Conservation (phyloP, 2,113 vertebrate genomes). For the Pluvianellus socialis region DNA sequence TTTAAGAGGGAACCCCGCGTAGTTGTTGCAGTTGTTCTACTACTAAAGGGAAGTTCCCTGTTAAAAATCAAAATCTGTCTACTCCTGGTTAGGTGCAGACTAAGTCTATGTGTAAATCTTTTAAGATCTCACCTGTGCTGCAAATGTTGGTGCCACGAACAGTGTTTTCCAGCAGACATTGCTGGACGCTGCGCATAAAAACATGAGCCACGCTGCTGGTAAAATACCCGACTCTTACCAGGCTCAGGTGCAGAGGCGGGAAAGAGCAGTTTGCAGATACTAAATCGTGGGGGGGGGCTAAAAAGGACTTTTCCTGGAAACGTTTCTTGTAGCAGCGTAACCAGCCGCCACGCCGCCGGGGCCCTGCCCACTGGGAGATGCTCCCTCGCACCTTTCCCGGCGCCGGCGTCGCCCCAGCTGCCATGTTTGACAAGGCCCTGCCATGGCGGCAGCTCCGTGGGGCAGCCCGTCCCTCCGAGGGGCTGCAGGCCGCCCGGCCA, state of each 20-base stretch:
- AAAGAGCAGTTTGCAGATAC: not conserved
- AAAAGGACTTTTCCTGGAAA: not conserved
- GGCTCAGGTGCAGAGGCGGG: not conserved
- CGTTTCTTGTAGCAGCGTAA: not conserved
- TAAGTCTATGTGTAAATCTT: accelerated
- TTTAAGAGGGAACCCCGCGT: not conserved
- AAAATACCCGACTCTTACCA: accelerated
- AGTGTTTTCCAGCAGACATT: not conserved
- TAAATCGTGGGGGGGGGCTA: not conserved
- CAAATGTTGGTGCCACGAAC: not conserved
- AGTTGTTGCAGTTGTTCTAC: not conserved
- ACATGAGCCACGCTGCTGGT: not conserved
- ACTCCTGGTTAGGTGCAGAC: too few relatives aligned
- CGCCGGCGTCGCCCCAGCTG: not conserved
- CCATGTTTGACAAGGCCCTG: accelerated
- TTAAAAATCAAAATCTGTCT: not conserved
- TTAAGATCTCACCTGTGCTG: not conserved
- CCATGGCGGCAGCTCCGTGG: too few relatives aligned
- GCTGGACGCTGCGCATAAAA: not conserved
- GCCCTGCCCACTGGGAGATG: not conserved
- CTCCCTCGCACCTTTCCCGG: accelerated
- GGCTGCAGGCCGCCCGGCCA: too few relatives aligned
- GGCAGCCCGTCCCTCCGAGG: not conserved
- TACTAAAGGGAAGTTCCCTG: not conserved
- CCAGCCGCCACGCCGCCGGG: accelerated